phyloP scores from a whole-genome alignment of 2,113 vertebrate species.

The Isichthys henryi region DNA sequence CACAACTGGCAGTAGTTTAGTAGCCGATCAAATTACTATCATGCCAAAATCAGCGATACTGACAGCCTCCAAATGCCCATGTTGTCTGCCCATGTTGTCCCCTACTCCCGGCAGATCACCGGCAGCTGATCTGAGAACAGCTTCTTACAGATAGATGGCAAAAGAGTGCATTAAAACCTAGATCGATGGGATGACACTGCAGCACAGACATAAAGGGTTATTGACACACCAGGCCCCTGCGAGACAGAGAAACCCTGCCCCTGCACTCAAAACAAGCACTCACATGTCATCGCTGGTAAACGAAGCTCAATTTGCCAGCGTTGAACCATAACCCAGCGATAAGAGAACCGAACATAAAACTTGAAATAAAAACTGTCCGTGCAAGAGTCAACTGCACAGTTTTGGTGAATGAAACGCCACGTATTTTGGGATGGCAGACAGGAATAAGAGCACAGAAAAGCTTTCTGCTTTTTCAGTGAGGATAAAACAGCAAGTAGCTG shows the following conservation, averaged over 20 bases:
- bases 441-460: slow-evolving; percentile 1
- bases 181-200: background rate
- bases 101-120: no score
- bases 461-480: background rate
- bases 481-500: background rate
- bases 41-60: background rate
- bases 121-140: background rate
- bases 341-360: background rate
- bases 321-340: slow-evolving; percentile 2
- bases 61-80: background rate
- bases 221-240: background rate
- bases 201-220: background rate
- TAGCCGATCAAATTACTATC: background rate
- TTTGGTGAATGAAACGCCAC: background rate
- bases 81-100: background rate
- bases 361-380: background rate
- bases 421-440: background rate
- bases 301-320: background rate
- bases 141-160: slow-evolving; percentile 6
- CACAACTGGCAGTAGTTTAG: background rate
- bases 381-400: background rate
- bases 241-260: slow-evolving; percentile 3
- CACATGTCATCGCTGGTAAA: slow-evolving; percentile 9
- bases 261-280: background rate
- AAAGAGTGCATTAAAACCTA: slow-evolving; percentile 12